These are phyloP conservation scores for Notolabrus celidotus DNA, from an alignment of 2,797 vertebrate species.

Conservation along the genomic window DNA sequence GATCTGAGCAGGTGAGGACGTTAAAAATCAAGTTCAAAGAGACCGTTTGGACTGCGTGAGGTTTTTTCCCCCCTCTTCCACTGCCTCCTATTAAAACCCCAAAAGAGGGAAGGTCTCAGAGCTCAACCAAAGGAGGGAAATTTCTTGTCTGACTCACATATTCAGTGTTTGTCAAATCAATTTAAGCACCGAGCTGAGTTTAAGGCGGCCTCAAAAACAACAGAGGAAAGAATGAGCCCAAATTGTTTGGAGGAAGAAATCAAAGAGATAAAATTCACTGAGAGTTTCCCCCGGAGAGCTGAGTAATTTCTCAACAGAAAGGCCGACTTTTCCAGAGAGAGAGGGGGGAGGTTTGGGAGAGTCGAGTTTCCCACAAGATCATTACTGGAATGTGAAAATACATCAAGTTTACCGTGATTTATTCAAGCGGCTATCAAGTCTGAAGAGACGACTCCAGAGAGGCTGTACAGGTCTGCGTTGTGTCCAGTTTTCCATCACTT, in stretches of 20 bases:
- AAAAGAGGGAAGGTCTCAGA: slow-evolving; percentile 9
- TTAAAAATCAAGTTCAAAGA: slow-evolving; percentile 22
- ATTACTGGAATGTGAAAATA: slow-evolving; percentile 40
- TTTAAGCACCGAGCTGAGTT: slow-evolving; percentile 24
- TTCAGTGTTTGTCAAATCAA: slow-evolving; percentile 46
- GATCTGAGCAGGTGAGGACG: slow-evolving; percentile 38
- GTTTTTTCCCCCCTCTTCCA: slow-evolving; percentile 33
- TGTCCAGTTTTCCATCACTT: slow-evolving; percentile 15
- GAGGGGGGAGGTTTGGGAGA: slow-evolving; percentile 18
- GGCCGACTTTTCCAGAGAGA: slow-evolving; percentile 18
- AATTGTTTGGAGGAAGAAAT: slow-evolving; percentile 39
- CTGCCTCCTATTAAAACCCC: slow-evolving; percentile 27
- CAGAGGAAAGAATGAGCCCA: slow-evolving; percentile 43
- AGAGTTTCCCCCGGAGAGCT: slow-evolving; percentile 22
- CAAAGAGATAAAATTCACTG: slow-evolving; percentile 34
- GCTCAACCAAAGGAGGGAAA: slow-evolving; percentile 22
- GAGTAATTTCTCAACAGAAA: slow-evolving; percentile 31
- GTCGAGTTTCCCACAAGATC: slow-evolving; percentile 25
- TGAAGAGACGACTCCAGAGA: background rate
- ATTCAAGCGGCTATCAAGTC: slow-evolving; percentile 21
- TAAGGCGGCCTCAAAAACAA: slow-evolving; percentile 34
- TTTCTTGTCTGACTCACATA: slow-evolving; percentile 50
- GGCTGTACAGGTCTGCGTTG: background rate
- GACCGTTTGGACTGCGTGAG: slow-evolving; percentile 7
- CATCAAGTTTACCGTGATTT: slow-evolving; percentile 33